Conservation (phyloP, 1,140 invertebrate genomes). For the Saccostrea echinata region DNA sequence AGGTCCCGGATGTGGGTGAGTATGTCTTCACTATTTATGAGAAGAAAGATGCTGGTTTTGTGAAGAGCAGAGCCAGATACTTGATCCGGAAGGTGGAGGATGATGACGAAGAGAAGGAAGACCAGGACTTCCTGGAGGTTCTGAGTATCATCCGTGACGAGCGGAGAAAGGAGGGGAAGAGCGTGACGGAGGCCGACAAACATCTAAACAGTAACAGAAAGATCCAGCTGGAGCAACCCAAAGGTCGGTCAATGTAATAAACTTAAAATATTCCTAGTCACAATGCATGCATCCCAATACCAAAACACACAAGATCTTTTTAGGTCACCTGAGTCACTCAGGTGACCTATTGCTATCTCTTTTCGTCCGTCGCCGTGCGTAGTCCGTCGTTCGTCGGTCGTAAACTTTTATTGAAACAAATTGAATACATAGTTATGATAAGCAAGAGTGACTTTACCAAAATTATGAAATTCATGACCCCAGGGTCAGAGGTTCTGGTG, state of each 20-base stretch:
- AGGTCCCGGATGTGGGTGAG: slow-evolving; percentile 48
- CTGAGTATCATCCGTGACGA: slow-evolving; percentile 54
- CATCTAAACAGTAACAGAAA: slow-evolving; percentile 1
- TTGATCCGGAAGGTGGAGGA: slow-evolving; percentile 38
- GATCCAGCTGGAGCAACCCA: not conserved
- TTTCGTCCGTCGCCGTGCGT: too few relatives aligned
- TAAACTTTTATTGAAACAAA: too few relatives aligned
- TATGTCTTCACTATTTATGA: slow-evolving; percentile 52
- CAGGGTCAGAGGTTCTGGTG: too few relatives aligned
- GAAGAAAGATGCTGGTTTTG: slow-evolving; percentile 34
- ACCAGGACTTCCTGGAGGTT: slow-evolving; percentile 43
- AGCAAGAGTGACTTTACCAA: too few relatives aligned
- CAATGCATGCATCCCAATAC: too few relatives aligned
- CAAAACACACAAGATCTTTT: too few relatives aligned
- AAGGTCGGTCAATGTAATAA: not conserved
- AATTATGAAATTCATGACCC: too few relatives aligned
- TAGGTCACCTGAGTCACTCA: too few relatives aligned
- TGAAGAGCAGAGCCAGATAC: slow-evolving; percentile 48
- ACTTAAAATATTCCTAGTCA: too few relatives aligned
- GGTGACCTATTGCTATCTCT: too few relatives aligned
- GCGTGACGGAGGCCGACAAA: slow-evolving; percentile 47
- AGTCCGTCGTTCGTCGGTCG: too few relatives aligned
- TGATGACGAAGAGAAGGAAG: not conserved
- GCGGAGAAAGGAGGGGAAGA: slow-evolving; percentile 46
- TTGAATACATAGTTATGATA: too few relatives aligned